A percentile compares a stretch with the other conserved stretches of the same genome.
These are phyloP conservation scores for Apotomis betuletana DNA, from an alignment of 2,888 invertebrate genomes.

Conservation along the genomic window DNA sequence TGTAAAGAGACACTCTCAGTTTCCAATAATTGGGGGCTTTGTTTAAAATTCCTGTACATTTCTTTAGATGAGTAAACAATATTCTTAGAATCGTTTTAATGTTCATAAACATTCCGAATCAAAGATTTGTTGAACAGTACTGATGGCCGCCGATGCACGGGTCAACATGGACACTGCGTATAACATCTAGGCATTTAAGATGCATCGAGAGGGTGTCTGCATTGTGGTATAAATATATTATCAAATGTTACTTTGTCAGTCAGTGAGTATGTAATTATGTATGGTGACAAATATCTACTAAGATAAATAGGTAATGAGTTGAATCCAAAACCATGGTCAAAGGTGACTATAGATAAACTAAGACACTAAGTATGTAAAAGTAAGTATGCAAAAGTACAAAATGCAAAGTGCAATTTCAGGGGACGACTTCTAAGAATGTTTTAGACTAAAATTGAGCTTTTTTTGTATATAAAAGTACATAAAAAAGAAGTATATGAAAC, in stretches of 20 bases:
- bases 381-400: too few relatives aligned
- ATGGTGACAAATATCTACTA: not conserved
- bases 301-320: not conserved
- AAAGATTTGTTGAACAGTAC: slow-evolving; percentile 11
- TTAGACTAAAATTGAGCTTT: slow-evolving; percentile 13
- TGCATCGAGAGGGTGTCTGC: not conserved
- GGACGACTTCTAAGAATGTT: not conserved
- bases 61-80: not conserved
- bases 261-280: not conserved
- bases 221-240: not conserved
- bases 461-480: not conserved
- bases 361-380: not conserved
- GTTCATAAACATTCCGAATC: not conserved
- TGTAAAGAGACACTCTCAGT: not conserved
- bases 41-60: too few relatives aligned
- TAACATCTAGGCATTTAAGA: not conserved
- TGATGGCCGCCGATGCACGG: slow-evolving; percentile 14
- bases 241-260: not conserved
- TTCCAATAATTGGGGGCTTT: not conserved
- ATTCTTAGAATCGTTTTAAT: not conserved
- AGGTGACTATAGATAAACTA: not conserved
- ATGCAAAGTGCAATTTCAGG: not conserved
- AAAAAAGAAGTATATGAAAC: not conserved
- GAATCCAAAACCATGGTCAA: not conserved
- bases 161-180: slow-evolving; percentile 9